A percentile compares a stretch with the other conserved stretches of the same genome.
These are phyloP conservation scores for Megalops cyprinoides DNA, from an alignment of 2,797 vertebrate genomes.

Conservation along the genomic window DNA sequence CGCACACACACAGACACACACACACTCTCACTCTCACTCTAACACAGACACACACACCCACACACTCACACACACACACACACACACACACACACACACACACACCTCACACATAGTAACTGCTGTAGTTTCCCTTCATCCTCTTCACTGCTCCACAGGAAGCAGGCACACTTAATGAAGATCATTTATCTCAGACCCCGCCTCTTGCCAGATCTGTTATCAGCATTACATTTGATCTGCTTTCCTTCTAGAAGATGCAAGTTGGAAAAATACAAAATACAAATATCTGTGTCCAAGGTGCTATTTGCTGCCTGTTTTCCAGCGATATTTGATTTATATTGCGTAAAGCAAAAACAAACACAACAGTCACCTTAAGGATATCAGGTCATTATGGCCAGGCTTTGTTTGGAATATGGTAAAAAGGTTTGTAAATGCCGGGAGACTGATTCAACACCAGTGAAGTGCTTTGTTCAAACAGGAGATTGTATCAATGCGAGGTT, in stretches of 20 bases:
- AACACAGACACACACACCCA: neutral
- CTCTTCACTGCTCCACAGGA: neutral
- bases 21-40: neutral
- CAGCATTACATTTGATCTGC: neutral
- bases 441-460: neutral
- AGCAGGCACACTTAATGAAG: neutral
- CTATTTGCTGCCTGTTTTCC: neutral
- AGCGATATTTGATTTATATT: neutral
- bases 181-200: constrained; percentile 6
- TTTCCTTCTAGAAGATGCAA: neutral
- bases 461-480: neutral
- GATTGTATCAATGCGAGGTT: neutral
- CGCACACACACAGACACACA: neutral
- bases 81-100: neutral
- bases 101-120: neutral
- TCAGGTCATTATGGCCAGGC: neutral
- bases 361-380: neutral
- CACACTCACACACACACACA: neutral
- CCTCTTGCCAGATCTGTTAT: neutral
- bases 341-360: neutral
- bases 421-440: constrained; percentile 8
- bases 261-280: neutral
- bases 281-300: neutral
- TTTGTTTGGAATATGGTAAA: neutral
- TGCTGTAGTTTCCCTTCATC: neutral